phyloP scores from a whole-genome alignment of 2,888 invertebrate species.

The Trisateles emortualis region DNA sequence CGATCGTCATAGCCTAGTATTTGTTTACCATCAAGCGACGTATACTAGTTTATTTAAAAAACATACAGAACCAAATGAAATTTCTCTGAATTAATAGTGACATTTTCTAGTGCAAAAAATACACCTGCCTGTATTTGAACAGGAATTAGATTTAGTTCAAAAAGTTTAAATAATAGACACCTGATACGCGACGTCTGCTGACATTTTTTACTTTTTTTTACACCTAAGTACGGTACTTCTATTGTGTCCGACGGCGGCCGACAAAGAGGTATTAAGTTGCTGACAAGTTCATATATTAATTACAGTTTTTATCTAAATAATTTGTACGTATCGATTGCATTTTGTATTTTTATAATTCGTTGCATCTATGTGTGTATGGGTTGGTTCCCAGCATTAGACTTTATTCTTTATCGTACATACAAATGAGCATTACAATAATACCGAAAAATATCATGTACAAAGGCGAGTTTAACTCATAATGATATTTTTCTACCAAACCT shows the following conservation, averaged over 20 bases:
- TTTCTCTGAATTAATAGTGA: background rate
- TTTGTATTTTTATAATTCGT: conserved; percentile 11
- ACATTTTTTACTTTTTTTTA: conserved; percentile 8
- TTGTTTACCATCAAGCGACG: background rate
- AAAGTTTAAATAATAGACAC: conserved; percentile 30
- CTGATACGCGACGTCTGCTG: conserved; percentile 35
- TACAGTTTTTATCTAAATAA: conserved; percentile 40
- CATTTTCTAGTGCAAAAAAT: background rate
- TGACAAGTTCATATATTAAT: conserved; percentile 27
- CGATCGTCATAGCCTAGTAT: too few relatives aligned
- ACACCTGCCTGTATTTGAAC: background rate
- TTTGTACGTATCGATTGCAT: conserved; percentile 36
- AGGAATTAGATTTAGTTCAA: conserved; percentile 14
- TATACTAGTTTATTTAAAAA: background rate
- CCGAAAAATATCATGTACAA: too few relatives aligned
- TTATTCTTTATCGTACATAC: too few relatives aligned
- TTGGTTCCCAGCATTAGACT: background rate
- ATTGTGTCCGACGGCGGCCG: conserved; percentile 35
- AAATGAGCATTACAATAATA: too few relatives aligned
- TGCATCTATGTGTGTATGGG: background rate
- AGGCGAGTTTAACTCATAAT: too few relatives aligned
- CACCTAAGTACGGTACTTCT: conserved; percentile 20
- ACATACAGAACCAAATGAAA: background rate
- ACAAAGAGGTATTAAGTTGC: conserved; percentile 45
- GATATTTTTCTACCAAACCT: too few relatives aligned